phyloP scores from a whole-genome alignment of 2,113 vertebrate genomes.

The Polypterus bichir region DNA sequence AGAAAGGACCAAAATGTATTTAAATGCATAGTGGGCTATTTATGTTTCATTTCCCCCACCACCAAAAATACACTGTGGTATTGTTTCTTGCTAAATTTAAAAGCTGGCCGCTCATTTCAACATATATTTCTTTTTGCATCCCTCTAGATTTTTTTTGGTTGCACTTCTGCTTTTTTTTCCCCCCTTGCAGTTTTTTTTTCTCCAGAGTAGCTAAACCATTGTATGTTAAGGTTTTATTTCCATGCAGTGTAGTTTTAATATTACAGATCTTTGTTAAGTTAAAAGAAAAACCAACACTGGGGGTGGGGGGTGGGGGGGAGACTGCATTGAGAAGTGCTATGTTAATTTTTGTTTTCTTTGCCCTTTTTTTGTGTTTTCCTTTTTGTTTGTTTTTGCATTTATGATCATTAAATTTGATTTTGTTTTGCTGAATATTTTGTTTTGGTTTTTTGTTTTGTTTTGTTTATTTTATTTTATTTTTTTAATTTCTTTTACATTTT shows the following conservation, averaged over 20 bases:
- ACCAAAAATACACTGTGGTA: too few relatives aligned
- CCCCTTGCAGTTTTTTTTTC: too few relatives aligned
- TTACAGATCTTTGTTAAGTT: constrained; percentile 53
- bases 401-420: constrained; percentile 98
- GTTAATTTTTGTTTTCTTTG: constrained; percentile 72
- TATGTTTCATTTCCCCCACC: too few relatives aligned
- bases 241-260: constrained; percentile 24
- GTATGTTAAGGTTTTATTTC: constrained; percentile 24
- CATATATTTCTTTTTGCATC: too few relatives aligned
- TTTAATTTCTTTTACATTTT: constrained; percentile 7
- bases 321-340: constrained; percentile 74
- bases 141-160: not conserved
- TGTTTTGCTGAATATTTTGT: constrained; percentile 82
- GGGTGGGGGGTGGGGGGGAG: constrained; percentile 46
- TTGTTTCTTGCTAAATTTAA: too few relatives aligned
- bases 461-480: constrained; percentile 20
- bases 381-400: constrained; percentile 78
- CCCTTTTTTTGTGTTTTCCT: constrained; percentile 65
- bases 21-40: too few relatives aligned
- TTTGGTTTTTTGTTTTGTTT: constrained; percentile 51
- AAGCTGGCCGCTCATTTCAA: too few relatives aligned
- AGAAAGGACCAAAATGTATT: too few relatives aligned
- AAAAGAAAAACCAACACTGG: constrained; percentile 55
- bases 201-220: not conserved
- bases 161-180: too few relatives aligned